A percentile compares a stretch with the other conserved stretches of the same genome.
Evolutionary conservation across 2,888 invertebrate species (phyloP).

Genomic region (Lysandra bellargus): DNA sequence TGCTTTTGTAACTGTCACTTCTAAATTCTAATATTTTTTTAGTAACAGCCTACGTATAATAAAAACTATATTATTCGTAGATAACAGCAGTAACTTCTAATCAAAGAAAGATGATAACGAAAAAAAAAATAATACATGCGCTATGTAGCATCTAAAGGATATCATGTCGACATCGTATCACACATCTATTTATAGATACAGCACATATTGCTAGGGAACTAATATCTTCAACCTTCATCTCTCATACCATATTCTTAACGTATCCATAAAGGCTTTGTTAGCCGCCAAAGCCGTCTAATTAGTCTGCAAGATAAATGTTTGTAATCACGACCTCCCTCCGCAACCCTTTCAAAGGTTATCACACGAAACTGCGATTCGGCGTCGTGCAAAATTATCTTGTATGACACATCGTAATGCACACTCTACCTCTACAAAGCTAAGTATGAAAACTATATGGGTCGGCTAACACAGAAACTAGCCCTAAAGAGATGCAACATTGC

Average conservation of each 20-base stretch:
- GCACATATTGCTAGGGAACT: not conserved
- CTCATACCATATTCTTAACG: constrained; percentile 10
- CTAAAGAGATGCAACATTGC: too few relatives aligned
- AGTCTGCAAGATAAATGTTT: constrained; percentile 71
- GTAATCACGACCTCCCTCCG: constrained; percentile 64
- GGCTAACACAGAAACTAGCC: too few relatives aligned
- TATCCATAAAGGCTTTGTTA: constrained; percentile 30
- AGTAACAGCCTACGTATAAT: too few relatives aligned
- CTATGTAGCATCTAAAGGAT: not conserved
- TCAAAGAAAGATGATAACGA: too few relatives aligned
- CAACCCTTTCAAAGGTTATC: constrained; percentile 43
- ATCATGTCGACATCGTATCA: not conserved
- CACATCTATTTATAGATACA: not conserved
- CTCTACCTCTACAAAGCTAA: too few relatives aligned
- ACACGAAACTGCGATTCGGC: not conserved
- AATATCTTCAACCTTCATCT: constrained; percentile 20
- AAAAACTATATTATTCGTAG: too few relatives aligned
- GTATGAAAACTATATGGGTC: too few relatives aligned
- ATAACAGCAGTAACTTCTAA: too few relatives aligned
- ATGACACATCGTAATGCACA: not conserved
- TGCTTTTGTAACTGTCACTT: too few relatives aligned
- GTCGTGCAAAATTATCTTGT: not conserved
- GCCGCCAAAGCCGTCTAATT: constrained; percentile 56
- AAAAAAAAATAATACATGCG: not conserved
- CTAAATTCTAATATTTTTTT: too few relatives aligned